Percentiles rank a stretch among this genome's conserved stretches.
Evolutionary conservation across 2,888 invertebrate species (phyloP).

Genomic region (Volucella inanis): DNA sequence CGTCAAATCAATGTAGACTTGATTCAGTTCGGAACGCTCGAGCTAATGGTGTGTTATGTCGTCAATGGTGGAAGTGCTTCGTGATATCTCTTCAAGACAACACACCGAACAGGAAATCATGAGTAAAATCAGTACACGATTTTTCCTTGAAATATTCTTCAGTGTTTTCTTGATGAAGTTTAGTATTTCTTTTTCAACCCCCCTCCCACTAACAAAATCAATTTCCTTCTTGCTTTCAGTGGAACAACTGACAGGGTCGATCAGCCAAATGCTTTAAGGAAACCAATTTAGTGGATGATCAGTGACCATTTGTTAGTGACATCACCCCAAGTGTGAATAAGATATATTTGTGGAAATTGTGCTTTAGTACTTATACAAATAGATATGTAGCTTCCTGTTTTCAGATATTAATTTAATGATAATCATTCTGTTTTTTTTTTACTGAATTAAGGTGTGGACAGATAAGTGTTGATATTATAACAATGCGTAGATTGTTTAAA

Average conservation of each 20-base stretch:
- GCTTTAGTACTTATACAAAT: neutral
- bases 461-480: too few relatives aligned
- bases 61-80: constrained; percentile 62
- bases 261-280: neutral
- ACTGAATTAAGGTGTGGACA: neutral
- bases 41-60: constrained; percentile 71
- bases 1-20: neutral
- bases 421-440: neutral
- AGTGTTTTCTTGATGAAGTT: constrained; percentile 36
- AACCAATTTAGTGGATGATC: neutral
- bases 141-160: constrained; percentile 71
- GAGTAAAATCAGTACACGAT: constrained; percentile 72
- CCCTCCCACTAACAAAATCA: too few relatives aligned
- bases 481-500: too few relatives aligned
- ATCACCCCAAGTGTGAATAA: constrained; percentile 29
- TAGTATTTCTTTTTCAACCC: neutral
- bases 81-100: constrained; percentile 61
- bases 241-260: too few relatives aligned
- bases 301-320: constrained; percentile 7
- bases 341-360: constrained; percentile 5
- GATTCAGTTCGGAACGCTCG: constrained; percentile 30
- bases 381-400: constrained; percentile 1
- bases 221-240: too few relatives aligned
- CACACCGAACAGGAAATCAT: constrained; percentile 73
- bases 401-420: neutral